phyloP scores from a whole-genome alignment of 2,888 invertebrate species.

The Phaedon cochleariae region DNA sequence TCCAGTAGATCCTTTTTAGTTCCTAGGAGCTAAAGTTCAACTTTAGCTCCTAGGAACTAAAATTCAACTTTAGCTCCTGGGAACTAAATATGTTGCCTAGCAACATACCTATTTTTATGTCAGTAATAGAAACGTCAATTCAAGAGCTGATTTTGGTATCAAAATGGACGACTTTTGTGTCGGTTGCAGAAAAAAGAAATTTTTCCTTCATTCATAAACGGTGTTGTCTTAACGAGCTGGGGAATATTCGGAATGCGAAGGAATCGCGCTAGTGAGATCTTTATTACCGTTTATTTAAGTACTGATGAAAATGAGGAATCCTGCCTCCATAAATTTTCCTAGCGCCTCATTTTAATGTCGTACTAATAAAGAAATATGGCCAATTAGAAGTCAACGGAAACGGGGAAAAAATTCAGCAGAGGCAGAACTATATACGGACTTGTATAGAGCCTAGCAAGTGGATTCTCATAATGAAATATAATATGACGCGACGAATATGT shows the following conservation, averaged over 20 bases:
- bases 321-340: slow-evolving; percentile 28
- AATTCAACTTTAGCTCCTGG: no score
- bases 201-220: slow-evolving; percentile 9
- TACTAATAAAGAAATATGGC: slow-evolving; percentile 48
- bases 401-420: neutral
- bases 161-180: no score
- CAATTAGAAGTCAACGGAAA: slow-evolving; percentile 41
- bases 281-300: slow-evolving; percentile 34
- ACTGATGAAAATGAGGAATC: slow-evolving; percentile 39
- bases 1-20: no score
- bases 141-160: no score
- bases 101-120: no score
- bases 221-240: slow-evolving; percentile 14
- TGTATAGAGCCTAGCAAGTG: neutral
- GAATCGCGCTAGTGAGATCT: slow-evolving; percentile 25
- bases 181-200: no score
- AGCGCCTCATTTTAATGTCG: slow-evolving; percentile 44
- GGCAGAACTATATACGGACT: neutral
- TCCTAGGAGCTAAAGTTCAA: no score
- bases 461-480: neutral
- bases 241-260: slow-evolving; percentile 14
- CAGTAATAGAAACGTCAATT: no score
- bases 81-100: no score
- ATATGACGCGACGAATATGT: neutral
- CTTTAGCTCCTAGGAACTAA: no score